Evolutionary conservation across 2,797 vertebrate species (phyloP).

Genomic region (Onychomys arenicola): DNA sequence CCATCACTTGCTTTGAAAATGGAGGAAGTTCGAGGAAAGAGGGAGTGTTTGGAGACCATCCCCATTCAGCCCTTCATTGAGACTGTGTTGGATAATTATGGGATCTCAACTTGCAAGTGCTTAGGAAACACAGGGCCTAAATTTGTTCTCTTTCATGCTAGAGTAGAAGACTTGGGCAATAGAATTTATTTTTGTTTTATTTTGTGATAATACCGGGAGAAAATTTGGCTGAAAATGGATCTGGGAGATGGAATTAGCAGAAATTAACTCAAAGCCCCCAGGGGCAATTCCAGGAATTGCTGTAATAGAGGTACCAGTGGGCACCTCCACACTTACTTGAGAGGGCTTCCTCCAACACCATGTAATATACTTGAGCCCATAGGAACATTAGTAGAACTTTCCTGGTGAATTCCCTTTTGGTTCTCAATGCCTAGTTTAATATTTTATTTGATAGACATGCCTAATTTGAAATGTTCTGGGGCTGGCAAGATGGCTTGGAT

Average conservation of each 20-base stretch:
- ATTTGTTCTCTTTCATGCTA: neutral
- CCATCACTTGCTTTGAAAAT: neutral
- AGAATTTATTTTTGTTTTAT: neutral
- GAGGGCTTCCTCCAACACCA: neutral
- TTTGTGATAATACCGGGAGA: neutral
- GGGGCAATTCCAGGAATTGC: neutral
- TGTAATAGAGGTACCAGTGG: neutral
- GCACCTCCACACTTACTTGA: neutral
- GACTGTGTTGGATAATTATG: neutral
- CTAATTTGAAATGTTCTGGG: neutral
- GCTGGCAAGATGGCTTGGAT: neutral
- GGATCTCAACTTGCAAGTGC: neutral
- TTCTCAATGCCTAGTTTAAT: neutral
- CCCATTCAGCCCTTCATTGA: neutral
- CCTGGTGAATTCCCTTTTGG: neutral
- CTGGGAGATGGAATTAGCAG: neutral
- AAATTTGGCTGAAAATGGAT: neutral
- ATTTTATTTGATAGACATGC: neutral
- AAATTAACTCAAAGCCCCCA: neutral
- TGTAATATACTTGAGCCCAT: neutral
- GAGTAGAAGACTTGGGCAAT: neutral
- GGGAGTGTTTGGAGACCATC: neutral
- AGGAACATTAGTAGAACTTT: neutral
- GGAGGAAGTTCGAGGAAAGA: neutral
- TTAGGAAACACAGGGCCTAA: neutral